Percentiles rank a stretch among this genome's conserved stretches.
Conservation (phyloP, 2,888 invertebrate species). For the Oxycera nigricornis region DNA sequence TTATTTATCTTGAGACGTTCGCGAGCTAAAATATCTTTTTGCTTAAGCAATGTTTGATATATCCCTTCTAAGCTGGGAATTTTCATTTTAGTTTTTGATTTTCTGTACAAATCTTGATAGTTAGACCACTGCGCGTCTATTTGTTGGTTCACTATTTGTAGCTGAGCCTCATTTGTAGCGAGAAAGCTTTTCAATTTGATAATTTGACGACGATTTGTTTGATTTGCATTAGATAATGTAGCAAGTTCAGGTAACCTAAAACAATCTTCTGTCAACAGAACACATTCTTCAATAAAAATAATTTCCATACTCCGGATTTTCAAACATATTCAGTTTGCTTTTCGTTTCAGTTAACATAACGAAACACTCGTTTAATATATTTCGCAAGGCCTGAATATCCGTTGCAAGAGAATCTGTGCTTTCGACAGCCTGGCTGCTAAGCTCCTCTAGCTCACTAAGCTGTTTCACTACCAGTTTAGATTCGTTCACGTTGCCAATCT, state of each 20-base stretch:
- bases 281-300: not conserved
- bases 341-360: constrained; percentile 59
- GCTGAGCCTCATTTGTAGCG: constrained; percentile 77
- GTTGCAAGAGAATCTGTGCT: constrained; percentile 67
- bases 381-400: constrained; percentile 67
- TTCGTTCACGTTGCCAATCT: constrained; percentile 67
- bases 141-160: constrained; percentile 74
- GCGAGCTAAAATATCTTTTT: constrained; percentile 73
- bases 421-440: constrained; percentile 69
- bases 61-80: constrained; percentile 76
- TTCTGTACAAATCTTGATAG: constrained; percentile 65
- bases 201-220: constrained; percentile 65
- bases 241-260: constrained; percentile 55
- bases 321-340: constrained; percentile 56
- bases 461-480: constrained; percentile 64
- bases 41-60: constrained; percentile 79
- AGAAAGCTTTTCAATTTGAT: constrained; percentile 73
- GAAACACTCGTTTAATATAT: constrained; percentile 62
- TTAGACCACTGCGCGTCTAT: constrained; percentile 81
- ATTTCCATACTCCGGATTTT: constrained; percentile 56
- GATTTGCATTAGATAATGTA: constrained; percentile 54
- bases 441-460: constrained; percentile 66
- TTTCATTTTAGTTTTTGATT: constrained; percentile 57
- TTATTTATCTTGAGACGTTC: constrained; percentile 63
- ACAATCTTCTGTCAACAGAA: not conserved